Evolutionary conservation across 2,113 vertebrate genomes (phyloP).

Genomic region (Halichoerus grypus): DNA sequence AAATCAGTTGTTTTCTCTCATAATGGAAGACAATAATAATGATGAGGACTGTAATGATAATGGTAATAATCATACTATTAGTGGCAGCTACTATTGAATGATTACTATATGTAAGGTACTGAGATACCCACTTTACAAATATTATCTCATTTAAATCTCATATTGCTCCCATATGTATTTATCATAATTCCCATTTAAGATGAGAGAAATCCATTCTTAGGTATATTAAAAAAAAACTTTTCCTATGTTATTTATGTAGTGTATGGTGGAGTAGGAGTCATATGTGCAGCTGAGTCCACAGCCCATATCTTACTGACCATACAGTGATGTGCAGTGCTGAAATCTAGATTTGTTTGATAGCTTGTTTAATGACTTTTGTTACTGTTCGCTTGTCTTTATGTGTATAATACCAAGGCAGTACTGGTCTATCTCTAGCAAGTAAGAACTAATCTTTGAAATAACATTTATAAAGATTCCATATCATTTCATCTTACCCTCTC

Average conservation of each 20-base stretch:
- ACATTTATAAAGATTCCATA: background rate
- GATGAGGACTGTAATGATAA: background rate
- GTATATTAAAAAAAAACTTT: background rate
- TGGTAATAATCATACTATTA: conserved; percentile 22
- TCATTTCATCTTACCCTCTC: background rate
- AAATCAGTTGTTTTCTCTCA: conserved; percentile 37
- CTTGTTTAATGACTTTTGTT: background rate
- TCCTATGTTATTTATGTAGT: background rate
- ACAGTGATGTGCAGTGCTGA: background rate
- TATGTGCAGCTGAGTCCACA: background rate
- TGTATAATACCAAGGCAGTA: background rate
- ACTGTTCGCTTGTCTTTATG: background rate
- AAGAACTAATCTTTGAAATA: background rate
- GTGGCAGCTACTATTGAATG: background rate
- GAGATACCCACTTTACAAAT: background rate
- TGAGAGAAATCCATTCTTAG: background rate
- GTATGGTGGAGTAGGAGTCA: background rate
- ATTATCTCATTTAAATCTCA: background rate
- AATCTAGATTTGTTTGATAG: background rate
- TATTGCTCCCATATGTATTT: background rate
- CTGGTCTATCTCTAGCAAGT: background rate
- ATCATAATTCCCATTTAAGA: background rate
- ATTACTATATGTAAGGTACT: background rate
- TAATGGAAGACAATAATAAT: conserved; percentile 50
- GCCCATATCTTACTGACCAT: background rate